Base-by-base conservation (phyloP, 2,888 invertebrate species). In the Lamellibrachia columna region DNA sequence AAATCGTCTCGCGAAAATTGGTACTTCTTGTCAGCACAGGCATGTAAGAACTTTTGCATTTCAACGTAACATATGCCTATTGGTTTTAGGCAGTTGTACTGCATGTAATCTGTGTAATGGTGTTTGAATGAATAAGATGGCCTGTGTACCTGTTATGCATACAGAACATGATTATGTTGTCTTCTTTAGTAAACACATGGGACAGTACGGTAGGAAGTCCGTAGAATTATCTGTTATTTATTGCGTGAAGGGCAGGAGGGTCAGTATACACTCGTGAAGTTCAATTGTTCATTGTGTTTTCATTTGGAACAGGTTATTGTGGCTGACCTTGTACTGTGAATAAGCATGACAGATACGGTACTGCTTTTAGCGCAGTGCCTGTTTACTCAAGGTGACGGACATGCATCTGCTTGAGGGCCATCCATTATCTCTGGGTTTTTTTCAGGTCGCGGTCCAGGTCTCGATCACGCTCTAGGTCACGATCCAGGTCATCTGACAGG, bases 21-120 rank as follows among this genome's bases (percentile, higher is more conserved):
- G 75, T 75, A 75, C 75, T 75, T 75, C 75, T 75, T 75, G 75
- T 75, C 75, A 75, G 75, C 75, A 75, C 75, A 75, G 75, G 75
- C 75, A 75, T 75, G 75, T 75, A 75, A 75, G 75, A 75, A 75
- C 75, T 75, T 75, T 75, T 75, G 75, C 75, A 75, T 75, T 75
- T 75, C 75, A 75, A 75, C 75, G 75, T 75, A 75, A 75, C 75
- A n/a, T 75, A 75, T 75, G 75, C 75, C 3, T 75, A 75, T 75
- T n/a, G 75, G 75, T n/a, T 22, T 75, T 75, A 75, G 75, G 4
- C 75, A 75, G 75, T 75, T 75, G 75, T 55, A 55, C 55, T 55
- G 55, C 55, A 55, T 55, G 55, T 75, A 22, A 75, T 75, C 75
- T 75, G 75, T 75, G 75, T 75, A 75, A 75, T 4, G 75, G 22